Conservation (phyloP, 2,888 invertebrate species). For the Caenorhabditis plicata region DNA sequence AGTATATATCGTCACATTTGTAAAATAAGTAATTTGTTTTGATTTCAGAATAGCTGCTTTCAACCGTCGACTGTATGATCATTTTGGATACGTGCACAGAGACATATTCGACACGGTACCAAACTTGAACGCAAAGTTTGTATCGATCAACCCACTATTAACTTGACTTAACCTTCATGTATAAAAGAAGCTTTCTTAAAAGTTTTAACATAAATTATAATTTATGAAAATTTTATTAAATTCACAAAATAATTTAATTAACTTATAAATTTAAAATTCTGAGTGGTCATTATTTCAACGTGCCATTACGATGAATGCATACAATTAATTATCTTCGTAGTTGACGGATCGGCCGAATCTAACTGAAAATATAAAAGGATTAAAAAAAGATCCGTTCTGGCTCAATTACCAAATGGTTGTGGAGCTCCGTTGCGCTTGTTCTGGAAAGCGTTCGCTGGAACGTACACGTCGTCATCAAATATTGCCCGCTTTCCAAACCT, state of each 20-base stretch:
- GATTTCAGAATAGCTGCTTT: slow-evolving; percentile 44
- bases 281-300: too few species aligned
- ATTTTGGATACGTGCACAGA: slow-evolving; percentile 45
- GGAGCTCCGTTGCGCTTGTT: slow-evolving; percentile 56
- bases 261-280: too few species aligned
- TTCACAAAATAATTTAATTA: too few species aligned
- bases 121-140: slow-evolving; percentile 27
- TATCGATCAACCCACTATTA: slow-evolving; percentile 41
- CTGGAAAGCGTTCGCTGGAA: slow-evolving; percentile 29
- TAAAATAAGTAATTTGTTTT: neutral
- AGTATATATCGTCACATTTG: neutral
- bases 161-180: neutral
- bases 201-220: too few species aligned
- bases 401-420: slow-evolving; percentile 50
- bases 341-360: slow-evolving; percentile 54
- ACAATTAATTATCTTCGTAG: slow-evolving; percentile 8
- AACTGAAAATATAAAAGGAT: slow-evolving; percentile 26
- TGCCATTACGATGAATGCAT: neutral
- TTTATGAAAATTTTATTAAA: too few species aligned
- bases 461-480: slow-evolving; percentile 35
- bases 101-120: slow-evolving; percentile 29
- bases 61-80: slow-evolving; percentile 44
- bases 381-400: neutral
- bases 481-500: too few species aligned
- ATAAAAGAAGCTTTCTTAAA: neutral